A percentile compares a stretch with the other conserved stretches of the same genome.
phyloP scores from a whole-genome alignment of 2,888 invertebrate genomes.

The Ormyrus labotus region DNA sequence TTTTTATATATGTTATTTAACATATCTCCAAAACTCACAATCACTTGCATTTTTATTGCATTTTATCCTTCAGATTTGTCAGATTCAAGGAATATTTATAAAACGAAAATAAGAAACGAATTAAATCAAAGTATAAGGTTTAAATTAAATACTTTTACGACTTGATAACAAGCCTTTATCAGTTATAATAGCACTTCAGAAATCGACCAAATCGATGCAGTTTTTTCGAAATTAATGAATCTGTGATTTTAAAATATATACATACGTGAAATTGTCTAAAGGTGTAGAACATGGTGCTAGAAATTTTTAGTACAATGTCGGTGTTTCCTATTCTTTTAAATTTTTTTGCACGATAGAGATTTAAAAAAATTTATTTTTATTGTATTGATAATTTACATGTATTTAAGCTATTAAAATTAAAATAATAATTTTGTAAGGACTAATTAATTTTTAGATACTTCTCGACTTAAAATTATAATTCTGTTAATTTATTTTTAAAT shows the following conservation, averaged over 20 bases:
- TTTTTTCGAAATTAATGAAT: conserved; percentile 64
- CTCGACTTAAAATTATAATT: too few relatives aligned
- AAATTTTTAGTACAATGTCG: too few relatives aligned
- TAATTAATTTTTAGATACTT: too few relatives aligned
- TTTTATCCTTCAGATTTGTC: neutral
- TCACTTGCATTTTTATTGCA: conserved; percentile 6
- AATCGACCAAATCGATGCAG: conserved; percentile 42
- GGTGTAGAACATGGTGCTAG: conserved; percentile 62
- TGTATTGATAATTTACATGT: too few relatives aligned
- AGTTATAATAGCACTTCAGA: conserved; percentile 39
- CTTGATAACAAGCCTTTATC: conserved; percentile 14
- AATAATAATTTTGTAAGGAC: too few relatives aligned
- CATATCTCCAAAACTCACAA: neutral
- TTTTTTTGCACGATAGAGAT: too few relatives aligned
- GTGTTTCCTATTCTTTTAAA: too few relatives aligned
- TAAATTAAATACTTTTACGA: conserved; percentile 4
- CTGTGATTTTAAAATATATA: conserved; percentile 62
- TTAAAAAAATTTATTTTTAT: too few relatives aligned
- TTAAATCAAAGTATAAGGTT: neutral
- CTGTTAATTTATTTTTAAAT: too few relatives aligned
- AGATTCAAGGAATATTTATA: neutral
- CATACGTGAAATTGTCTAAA: conserved; percentile 44
- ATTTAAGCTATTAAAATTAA: too few relatives aligned
- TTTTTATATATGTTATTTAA: neutral
- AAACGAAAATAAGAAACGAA: conserved; percentile 9